Evolutionary conservation across 2,113 vertebrate species (phyloP).

Genomic region (Seriola quinqueradiata): DNA sequence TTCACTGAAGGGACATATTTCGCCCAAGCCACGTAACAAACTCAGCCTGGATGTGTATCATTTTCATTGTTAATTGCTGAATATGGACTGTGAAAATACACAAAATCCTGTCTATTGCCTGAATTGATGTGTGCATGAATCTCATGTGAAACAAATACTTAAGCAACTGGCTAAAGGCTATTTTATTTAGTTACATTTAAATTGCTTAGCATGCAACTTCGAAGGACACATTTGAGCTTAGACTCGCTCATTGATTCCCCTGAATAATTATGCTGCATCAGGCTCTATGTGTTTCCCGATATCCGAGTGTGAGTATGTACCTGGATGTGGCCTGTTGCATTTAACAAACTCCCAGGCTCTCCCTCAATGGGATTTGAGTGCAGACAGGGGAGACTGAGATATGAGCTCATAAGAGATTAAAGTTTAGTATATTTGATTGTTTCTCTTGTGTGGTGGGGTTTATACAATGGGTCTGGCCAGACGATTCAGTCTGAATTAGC

Average conservation of each 20-base stretch:
- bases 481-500: conserved; percentile 80
- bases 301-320: too few species aligned
- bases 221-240: conserved; percentile 36
- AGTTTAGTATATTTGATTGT: conserved; percentile 86
- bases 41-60: conserved; percentile 12
- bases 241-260: conserved; percentile 45
- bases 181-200: conserved; percentile 44
- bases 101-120: conserved; percentile 2
- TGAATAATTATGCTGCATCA: conserved; percentile 53
- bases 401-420: conserved; percentile 85
- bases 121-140: conserved; percentile 14
- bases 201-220: conserved; percentile 39
- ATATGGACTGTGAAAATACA: conserved; percentile 11
- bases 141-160: conserved; percentile 9
- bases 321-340: too few species aligned
- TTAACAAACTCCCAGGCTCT: conserved; percentile 48
- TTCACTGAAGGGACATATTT: conserved; percentile 45
- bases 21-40: conserved; percentile 17
- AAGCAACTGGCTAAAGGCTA: conserved; percentile 4
- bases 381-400: conserved; percentile 66
- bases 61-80: conserved; percentile 22
- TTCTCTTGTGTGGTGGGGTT: conserved; percentile 74
- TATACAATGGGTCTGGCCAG: conserved; percentile 76
- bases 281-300: neutral
- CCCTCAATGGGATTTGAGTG: conserved; percentile 54